Evolutionary conservation across 2,113 vertebrate species (phyloP).

Genomic region (Chiloscyllium plagiosum): DNA sequence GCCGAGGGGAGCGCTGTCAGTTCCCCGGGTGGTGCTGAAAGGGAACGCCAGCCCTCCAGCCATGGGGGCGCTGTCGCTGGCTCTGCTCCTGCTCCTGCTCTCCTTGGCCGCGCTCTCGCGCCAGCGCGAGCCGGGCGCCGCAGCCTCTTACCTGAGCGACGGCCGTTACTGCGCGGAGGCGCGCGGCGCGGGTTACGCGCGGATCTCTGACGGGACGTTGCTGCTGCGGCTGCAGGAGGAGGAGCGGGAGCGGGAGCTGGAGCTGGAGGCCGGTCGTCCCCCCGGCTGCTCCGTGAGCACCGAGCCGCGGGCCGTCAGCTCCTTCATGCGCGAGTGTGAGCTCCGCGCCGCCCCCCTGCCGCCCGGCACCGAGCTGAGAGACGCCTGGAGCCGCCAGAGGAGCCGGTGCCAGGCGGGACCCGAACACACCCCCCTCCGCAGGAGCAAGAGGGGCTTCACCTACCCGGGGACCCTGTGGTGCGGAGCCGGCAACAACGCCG

Average conservation of each 20-base stretch:
- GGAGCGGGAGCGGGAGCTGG: too few species aligned
- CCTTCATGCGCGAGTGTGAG: conserved; percentile 56
- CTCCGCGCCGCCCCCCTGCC: conserved; percentile 29
- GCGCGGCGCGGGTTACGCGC: conserved; percentile 37
- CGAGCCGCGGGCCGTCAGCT: conserved; percentile 48
- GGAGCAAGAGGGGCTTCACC: conserved; percentile 67
- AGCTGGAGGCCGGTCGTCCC: conserved; percentile 46
- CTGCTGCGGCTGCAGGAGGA: conserved; percentile 41
- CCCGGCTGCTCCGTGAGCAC: conserved; percentile 49
- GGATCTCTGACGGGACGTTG: conserved; percentile 58
- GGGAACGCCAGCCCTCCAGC: conserved; percentile 40
- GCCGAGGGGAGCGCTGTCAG: conserved; percentile 58
- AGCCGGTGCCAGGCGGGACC: too few species aligned
- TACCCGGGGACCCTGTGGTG: conserved; percentile 75
- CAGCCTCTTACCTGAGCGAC: conserved; percentile 41
- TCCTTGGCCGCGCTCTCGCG: conserved; percentile 48
- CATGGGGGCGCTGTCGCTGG: conserved; percentile 64
- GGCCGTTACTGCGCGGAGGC: conserved; percentile 53
- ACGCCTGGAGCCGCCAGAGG: not conserved
- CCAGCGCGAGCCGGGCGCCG: not conserved
- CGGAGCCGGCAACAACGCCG: conserved; percentile 71
- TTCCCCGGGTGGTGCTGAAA: conserved; percentile 63
- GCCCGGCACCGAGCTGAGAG: not conserved
- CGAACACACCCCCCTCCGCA: conserved; percentile 33
- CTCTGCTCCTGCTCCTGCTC: conserved; percentile 58